Evolutionary conservation across 2,113 vertebrate species (phyloP), one percentile per base, ranked within the genome.

Genomic region (Spea multiplicata): DNA sequence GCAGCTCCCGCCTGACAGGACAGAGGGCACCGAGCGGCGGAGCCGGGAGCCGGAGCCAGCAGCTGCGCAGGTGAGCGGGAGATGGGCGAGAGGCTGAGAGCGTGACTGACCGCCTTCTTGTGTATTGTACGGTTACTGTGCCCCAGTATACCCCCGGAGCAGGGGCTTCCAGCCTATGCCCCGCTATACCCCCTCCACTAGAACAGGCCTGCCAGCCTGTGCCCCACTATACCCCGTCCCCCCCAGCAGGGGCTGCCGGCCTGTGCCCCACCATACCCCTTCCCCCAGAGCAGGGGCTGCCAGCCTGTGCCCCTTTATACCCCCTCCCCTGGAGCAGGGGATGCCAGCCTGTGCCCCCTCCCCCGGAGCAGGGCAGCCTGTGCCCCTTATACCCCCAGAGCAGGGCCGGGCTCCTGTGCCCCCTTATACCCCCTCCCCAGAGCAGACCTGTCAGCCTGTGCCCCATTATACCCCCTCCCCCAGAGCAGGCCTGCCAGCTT

Each of bases 1-100:
- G 76, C 16, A 64, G 67, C 67, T 78, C 76, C 67, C 67, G 67
- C 67, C 76, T 78, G 76, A 78, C 76, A 72, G 76, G 76, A 67
- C 71, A 53, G 48, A n/a, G 53, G 59, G 67, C 44, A 49, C 62
- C 62, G 64, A 75, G 64, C 74, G 48, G 74, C 64, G 67, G 55
- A 64, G 66, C 66, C 67, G 57, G 76, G 45, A 61, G n/a, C 53
- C 45, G 48, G 73, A 66, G 48, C 14, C 48, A 68, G 57, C 55
- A 12, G 48, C 12, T n/a, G 68, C 57, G 59, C 49, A 12, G 8
- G 13, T 7, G 44, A 14, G n/a, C 66, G 3, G 66, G 5, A 46
- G 44, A 10, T 30, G 13, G 10, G 66, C n/a, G n/a, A n/a, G 16
- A 65, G 16, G 62, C 2, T 1, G 62, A 7, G 17, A 5, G 16